Percentiles rank a stretch among this genome's conserved stretches.
Evolutionary conservation across 2,113 vertebrate species (phyloP).

Genomic region (Colossoma macropomum): DNA sequence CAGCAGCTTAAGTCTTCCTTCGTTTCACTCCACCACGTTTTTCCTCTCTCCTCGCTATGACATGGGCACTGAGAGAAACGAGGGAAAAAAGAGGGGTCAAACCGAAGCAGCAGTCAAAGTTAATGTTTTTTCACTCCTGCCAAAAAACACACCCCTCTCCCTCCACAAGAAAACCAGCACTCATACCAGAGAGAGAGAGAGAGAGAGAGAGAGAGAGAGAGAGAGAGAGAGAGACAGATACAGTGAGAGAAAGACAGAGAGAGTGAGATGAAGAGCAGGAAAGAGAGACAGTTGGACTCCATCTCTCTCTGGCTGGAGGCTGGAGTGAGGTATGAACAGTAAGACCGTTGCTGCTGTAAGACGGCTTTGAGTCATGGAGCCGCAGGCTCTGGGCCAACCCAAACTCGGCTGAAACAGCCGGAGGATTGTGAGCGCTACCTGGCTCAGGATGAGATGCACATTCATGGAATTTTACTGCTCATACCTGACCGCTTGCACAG

Average conservation of each 20-base stretch:
- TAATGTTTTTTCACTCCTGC: slow-evolving; percentile 18
- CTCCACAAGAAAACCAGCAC: slow-evolving; percentile 26
- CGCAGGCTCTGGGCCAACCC: slow-evolving; percentile 48
- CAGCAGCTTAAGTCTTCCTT: not conserved
- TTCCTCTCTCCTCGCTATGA: not conserved
- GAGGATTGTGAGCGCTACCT: slow-evolving; percentile 48
- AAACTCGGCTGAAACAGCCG: slow-evolving; percentile 56
- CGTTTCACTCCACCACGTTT: not conserved
- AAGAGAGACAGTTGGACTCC: not conserved
- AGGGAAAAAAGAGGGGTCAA: not conserved
- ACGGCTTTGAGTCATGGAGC: slow-evolving; percentile 47
- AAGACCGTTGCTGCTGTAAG: slow-evolving; percentile 41
- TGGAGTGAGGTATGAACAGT: slow-evolving; percentile 30
- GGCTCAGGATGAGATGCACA: slow-evolving; percentile 50
- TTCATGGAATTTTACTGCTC: slow-evolving; percentile 56
- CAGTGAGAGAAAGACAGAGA: slow-evolving; percentile 6
- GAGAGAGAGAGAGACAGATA: not conserved
- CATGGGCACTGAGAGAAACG: slow-evolving; percentile 1
- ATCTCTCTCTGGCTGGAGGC: slow-evolving; percentile 3
- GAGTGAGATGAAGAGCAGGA: not conserved
- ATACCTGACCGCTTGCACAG: slow-evolving; percentile 54
- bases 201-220: not conserved
- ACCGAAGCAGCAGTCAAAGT: slow-evolving; percentile 21
- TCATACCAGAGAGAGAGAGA: slow-evolving; percentile 20
- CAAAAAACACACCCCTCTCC: slow-evolving; percentile 32